phyloP scores from a whole-genome alignment of 2,797 vertebrate species.

The Centropyge bicolor region DNA sequence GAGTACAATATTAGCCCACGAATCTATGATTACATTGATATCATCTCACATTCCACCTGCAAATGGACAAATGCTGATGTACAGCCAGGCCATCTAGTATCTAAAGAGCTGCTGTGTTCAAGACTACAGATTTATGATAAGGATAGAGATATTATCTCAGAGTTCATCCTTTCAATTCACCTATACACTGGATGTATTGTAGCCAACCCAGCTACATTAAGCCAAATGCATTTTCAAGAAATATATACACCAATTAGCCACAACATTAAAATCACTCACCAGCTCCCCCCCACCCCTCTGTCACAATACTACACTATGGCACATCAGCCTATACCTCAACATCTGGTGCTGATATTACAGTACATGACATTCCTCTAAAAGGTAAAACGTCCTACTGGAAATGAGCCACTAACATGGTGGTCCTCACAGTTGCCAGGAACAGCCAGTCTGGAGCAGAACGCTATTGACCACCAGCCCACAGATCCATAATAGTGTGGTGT shows the following conservation, averaged over 20 bases:
- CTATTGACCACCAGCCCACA: conserved; percentile 32
- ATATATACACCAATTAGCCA: neutral
- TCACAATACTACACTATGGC: neutral
- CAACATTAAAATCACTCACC: too few species aligned
- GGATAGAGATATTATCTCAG: neutral
- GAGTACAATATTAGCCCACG: conserved; percentile 15
- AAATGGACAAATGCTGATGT: conserved; percentile 36
- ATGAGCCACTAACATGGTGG: conserved; percentile 19
- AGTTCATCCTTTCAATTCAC: conserved; percentile 3
- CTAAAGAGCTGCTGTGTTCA: conserved; percentile 12
- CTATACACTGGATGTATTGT: neutral
- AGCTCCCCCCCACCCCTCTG: neutral
- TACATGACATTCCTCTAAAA: conserved; percentile 9
- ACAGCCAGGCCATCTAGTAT: conserved; percentile 14
- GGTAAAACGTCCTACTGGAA: conserved; percentile 4
- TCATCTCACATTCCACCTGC: conserved; percentile 45
- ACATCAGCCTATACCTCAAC: neutral
- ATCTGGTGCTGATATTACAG: neutral
- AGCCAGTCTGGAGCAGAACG: conserved; percentile 14
- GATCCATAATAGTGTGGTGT: conserved; percentile 50
- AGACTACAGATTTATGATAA: conserved; percentile 14
- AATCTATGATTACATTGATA: conserved; percentile 40
- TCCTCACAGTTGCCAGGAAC: conserved; percentile 39
- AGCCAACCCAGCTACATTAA: conserved; percentile 10
- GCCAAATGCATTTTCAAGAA: neutral